These are phyloP conservation scores for Stictocephala bisonia DNA, from an alignment of 2,888 invertebrate genomes.

Conservation along the genomic window DNA sequence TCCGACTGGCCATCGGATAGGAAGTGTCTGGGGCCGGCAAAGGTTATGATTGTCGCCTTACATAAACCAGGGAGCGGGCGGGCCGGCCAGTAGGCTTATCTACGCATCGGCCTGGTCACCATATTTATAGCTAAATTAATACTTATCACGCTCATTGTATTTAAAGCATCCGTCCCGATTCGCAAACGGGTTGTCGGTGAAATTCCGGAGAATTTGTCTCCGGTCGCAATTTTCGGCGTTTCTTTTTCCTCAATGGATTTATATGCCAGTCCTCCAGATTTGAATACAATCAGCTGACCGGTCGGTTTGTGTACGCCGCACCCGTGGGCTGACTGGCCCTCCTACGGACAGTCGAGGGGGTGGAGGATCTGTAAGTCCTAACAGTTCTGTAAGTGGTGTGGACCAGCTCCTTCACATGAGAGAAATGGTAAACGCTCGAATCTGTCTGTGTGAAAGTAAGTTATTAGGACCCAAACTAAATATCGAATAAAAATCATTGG, in stretches of 20 bases:
- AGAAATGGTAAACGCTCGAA: no score
- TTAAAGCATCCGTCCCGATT: constrained; percentile 45
- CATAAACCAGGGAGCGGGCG: background rate
- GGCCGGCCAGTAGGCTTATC: constrained; percentile 9
- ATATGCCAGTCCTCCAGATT: constrained; percentile 9
- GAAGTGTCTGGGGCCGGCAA: background rate
- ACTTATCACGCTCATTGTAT: constrained; percentile 50
- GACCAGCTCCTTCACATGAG: no score
- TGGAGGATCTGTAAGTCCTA: no score
- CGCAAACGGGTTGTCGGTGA: constrained; percentile 45
- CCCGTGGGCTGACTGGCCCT: background rate
- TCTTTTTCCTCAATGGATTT: constrained; percentile 32
- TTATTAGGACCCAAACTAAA: no score
- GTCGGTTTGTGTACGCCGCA: background rate
- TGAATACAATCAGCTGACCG: constrained; percentile 33
- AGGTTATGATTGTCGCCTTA: constrained; percentile 15
- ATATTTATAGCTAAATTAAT: constrained; percentile 50
- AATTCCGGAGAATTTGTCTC: constrained; percentile 45
- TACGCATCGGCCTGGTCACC: background rate
- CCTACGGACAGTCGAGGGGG: no score
- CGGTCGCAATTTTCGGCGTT: constrained; percentile 31
- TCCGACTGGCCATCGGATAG: no score
- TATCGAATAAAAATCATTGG: no score
- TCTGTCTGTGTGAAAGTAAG: no score
- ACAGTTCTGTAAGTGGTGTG: no score